Evolutionary conservation across 2,113 vertebrate genomes (phyloP).

Genomic region (Pogona vitticeps): DNA sequence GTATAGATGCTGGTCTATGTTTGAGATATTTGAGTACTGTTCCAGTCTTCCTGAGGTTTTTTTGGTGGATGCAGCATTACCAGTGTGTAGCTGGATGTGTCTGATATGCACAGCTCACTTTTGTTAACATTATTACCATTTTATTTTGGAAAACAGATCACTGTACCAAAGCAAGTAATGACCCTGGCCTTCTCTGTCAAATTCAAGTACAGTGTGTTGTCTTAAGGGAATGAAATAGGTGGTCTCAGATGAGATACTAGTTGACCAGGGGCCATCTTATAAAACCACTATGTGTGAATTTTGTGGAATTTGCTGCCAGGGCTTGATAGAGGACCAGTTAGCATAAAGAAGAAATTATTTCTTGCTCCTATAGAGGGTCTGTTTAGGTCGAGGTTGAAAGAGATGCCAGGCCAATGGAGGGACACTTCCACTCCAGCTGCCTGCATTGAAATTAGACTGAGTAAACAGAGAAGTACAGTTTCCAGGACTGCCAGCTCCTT

Average conservation of each 20-base stretch:
- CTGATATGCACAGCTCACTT: constrained; percentile 39
- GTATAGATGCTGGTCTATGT: too few relatives aligned
- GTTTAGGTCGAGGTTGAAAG: constrained; percentile 63
- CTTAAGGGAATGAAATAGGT: constrained; percentile 64
- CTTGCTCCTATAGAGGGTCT: constrained; percentile 70
- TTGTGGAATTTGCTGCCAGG: constrained; percentile 59
- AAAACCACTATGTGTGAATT: constrained; percentile 59
- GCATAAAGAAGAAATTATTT: constrained; percentile 74
- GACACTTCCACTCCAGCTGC: constrained; percentile 53
- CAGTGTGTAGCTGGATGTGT: constrained; percentile 37
- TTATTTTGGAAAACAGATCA: constrained; percentile 46
- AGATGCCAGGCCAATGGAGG: constrained; percentile 17
- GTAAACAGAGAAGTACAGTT: constrained; percentile 67
- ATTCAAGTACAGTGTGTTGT: constrained; percentile 47
- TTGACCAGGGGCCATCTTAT: constrained; percentile 49
- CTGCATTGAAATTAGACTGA: constrained; percentile 47
- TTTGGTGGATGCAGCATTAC: not conserved
- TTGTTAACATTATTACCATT: constrained; percentile 21
- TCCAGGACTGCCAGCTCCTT: constrained; percentile 66
- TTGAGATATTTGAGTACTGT: not conserved
- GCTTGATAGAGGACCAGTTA: constrained; percentile 62
- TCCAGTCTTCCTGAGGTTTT: not conserved
- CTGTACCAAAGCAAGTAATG: constrained; percentile 44
- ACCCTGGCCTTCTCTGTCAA: constrained; percentile 55
- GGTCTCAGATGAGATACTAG: constrained; percentile 54